Evolutionary conservation across 1,140 invertebrate species (phyloP), one percentile per base, ranked within the genome.

Genomic region (Phymastichus coffea): DNA sequence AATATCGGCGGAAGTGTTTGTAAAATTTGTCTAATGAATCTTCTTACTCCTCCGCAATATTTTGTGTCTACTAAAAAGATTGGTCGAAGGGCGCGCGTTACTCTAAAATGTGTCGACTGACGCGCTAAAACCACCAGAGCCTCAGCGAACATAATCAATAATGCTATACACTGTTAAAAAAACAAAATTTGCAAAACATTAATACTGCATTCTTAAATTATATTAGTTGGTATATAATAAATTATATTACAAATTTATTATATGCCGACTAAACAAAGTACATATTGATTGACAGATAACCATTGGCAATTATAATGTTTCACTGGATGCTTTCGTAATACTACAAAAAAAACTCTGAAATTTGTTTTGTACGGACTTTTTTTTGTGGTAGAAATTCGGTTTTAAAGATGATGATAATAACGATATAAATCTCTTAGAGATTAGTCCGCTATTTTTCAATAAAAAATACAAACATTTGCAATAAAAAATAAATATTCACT

Each of bases 61-160:
- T 91, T 84, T 19, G 92, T 94, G 75, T 95, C 92, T 17, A 95
- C 87, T 28, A 96, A 74, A 80, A 95, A 95, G 63, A 96, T 89
- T 19, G 94, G 93, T n/a, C 94, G 81, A 8, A 96, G 75, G 3
- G 93, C 91, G 64, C 94, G 79, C 1, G 93, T 94, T 17, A 94
- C 90, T 7, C 94, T 82, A 71, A 95, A 92, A 78, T 96, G 93
- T 4, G 88, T 91, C 0, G 88, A 88, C 74, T 94, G 92, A 41
- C 93, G 81, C 53, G 89, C 84, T 17, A 95, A 74, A 19, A 95
- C 90, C 17, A 89, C 86, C 30, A 94, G 81, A 1, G 91, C 89
- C 77, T 96, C 93, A 25, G 91, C 69, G 53, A 93, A 83, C 93
- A 96, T 95, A 58, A 95, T 88, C 12, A 87, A 71, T 38, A 95